These are phyloP conservation scores for Alectoris magna DNA, from an alignment of 2,797 vertebrate genomes.

Conservation along the genomic window DNA sequence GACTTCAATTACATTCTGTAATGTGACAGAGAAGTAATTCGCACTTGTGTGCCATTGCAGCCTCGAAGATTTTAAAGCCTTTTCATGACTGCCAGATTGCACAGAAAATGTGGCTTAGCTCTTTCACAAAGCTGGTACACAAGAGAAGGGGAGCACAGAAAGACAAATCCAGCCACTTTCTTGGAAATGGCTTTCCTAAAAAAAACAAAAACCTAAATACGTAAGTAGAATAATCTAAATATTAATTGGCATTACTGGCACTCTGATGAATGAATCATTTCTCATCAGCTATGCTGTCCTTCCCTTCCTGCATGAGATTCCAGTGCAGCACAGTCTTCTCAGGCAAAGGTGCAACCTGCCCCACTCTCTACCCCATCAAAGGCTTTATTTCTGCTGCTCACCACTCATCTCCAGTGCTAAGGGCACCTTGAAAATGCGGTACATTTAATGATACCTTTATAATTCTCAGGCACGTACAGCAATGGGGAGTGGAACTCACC, in stretches of 20 bases:
- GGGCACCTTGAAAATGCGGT: neutral
- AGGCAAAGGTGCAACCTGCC: fast-evolving
- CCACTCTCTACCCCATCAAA: neutral
- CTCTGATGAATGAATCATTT: neutral
- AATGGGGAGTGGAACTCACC: neutral
- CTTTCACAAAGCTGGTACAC: neutral
- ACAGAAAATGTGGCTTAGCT: neutral
- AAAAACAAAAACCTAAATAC: neutral
- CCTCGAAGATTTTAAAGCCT: neutral
- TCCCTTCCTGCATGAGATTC: neutral
- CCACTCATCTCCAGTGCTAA: neutral
- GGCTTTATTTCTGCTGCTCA: neutral
- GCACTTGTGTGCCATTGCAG: neutral
- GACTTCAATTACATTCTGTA: neutral
- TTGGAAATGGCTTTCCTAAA: neutral
- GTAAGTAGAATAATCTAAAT: neutral
- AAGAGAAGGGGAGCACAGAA: neutral
- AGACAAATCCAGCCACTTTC: neutral
- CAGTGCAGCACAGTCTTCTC: neutral
- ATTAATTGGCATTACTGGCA: neutral
- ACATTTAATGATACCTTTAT: slow-evolving; percentile 17
- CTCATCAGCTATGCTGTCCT: neutral
- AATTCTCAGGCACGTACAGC: neutral
- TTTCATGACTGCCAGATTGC: neutral
- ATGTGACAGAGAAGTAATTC: neutral